phyloP scores from a whole-genome alignment of 1,140 invertebrate species.

The Anadara kagoshimensis region DNA sequence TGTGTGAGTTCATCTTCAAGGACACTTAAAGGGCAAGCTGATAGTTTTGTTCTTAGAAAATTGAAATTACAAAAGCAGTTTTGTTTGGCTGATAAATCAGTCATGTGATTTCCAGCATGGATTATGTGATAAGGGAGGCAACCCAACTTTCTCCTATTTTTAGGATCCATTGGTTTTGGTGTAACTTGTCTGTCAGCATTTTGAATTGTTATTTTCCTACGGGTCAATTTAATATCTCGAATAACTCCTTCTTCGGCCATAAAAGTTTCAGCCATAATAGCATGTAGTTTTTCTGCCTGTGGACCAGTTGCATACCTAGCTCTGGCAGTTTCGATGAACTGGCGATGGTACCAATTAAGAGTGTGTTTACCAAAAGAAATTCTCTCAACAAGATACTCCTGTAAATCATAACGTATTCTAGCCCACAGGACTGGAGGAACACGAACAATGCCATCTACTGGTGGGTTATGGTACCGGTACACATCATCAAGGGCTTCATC shows the following conservation, averaged over 20 bases:
- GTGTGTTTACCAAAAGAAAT: conserved; percentile 79
- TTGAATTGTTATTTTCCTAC: conserved; percentile 52
- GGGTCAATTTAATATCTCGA: conserved; percentile 46
- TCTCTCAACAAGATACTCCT: conserved; percentile 82
- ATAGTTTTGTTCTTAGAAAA: conserved; percentile 51
- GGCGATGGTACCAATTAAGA: conserved; percentile 87
- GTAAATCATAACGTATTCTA: conserved; percentile 79
- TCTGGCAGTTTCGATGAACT: conserved; percentile 93
- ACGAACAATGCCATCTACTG: conserved; percentile 62
- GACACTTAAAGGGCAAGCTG: conserved; percentile 40
- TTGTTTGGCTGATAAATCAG: conserved; percentile 41
- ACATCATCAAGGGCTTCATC: conserved; percentile 69
- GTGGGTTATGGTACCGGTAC: conserved; percentile 69
- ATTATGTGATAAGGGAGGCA: conserved; percentile 59
- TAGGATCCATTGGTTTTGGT: conserved; percentile 46
- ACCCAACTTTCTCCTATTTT: conserved; percentile 59
- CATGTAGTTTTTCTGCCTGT: conserved; percentile 47
- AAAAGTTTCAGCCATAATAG: conserved; percentile 53
- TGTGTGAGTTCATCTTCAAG: conserved; percentile 47
- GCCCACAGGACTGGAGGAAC: conserved; percentile 80
- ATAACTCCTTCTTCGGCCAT: conserved; percentile 52
- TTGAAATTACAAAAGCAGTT: conserved; percentile 57
- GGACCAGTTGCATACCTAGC: conserved; percentile 87
- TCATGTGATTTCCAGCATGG: conserved; percentile 34
- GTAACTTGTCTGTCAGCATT: conserved; percentile 64